A percentile compares a stretch with the other conserved stretches of the same genome.
These are phyloP conservation scores for Brachymystax lenok DNA, from an alignment of 2,797 vertebrate genomes.

Conservation along the genomic window DNA sequence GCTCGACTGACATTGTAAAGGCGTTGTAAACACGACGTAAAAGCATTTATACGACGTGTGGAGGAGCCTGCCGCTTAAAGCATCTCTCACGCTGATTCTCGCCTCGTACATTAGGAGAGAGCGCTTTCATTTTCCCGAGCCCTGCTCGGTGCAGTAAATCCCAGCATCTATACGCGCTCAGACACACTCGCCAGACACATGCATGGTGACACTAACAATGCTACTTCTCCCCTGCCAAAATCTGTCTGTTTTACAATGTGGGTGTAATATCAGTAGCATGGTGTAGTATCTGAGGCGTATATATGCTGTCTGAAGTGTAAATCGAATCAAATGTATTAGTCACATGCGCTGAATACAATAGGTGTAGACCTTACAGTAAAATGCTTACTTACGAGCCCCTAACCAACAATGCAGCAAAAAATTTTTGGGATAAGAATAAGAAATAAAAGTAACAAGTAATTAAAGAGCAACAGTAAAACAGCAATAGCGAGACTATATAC, in stretches of 20 bases:
- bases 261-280: slow-evolving; percentile 10
- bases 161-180: slow-evolving; percentile 65
- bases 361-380: no score
- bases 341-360: no score
- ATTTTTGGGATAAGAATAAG: no score
- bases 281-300: background rate
- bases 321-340: no score
- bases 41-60: slow-evolving; percentile 71
- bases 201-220: slow-evolving; percentile 71
- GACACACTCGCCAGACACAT: slow-evolving; percentile 40
- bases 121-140: slow-evolving; percentile 45
- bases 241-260: slow-evolving; percentile 36
- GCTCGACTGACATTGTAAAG: slow-evolving; percentile 67
- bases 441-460: no score
- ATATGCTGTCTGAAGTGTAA: background rate
- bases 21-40: slow-evolving; percentile 58
- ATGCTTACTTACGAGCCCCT: no score
- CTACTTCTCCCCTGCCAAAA: slow-evolving; percentile 68
- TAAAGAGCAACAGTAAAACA: no score
- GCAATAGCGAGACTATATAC: no score
- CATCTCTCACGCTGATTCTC: slow-evolving; percentile 40
- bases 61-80: slow-evolving; percentile 39
- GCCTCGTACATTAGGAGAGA: slow-evolving; percentile 40
- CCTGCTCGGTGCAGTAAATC: slow-evolving; percentile 63
- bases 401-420: no score